phyloP scores from a whole-genome alignment of 2,113 vertebrate species.

The Proterorhinus semilunaris region DNA sequence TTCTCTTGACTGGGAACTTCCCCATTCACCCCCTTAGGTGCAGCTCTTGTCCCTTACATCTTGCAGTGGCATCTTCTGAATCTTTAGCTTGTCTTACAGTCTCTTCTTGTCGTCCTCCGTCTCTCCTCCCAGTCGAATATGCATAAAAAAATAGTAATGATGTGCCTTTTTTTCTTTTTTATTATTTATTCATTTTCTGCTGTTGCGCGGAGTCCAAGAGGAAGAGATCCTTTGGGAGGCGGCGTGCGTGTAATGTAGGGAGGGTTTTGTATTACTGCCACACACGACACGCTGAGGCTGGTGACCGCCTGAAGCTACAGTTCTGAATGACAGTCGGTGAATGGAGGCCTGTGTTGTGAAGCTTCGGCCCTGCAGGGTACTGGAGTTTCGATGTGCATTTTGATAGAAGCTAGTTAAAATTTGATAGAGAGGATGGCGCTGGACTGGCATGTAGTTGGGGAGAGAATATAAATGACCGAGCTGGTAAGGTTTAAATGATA shows the following conservation, averaged over 20 bases:
- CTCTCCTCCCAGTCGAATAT: constrained; percentile 16
- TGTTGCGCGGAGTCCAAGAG: constrained; percentile 19
- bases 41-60: not conserved
- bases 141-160: constrained; percentile 19
- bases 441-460: not conserved
- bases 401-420: constrained; percentile 21
- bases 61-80: constrained; percentile 8
- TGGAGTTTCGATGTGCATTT: not conserved
- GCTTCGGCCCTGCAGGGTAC: constrained; percentile 21
- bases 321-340: constrained; percentile 29
- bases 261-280: constrained; percentile 10
- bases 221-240: constrained; percentile 16
- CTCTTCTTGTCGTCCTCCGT: not conserved
- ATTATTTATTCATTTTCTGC: not conserved
- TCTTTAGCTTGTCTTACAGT: constrained; percentile 18
- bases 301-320: constrained; percentile 27
- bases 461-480: not conserved
- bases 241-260: constrained; percentile 10
- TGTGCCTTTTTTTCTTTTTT: constrained; percentile 1
- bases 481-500: not conserved
- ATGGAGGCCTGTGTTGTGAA: constrained; percentile 25
- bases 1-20: constrained; percentile 16
- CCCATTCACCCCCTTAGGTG: not conserved
- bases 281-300: not conserved
- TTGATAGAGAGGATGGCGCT: constrained; percentile 8